Percentiles rank a stretch among this genome's conserved stretches.
These are phyloP conservation scores for Hippotragus niger DNA, from an alignment of 2,113 vertebrate genomes.

Conservation along the genomic window DNA sequence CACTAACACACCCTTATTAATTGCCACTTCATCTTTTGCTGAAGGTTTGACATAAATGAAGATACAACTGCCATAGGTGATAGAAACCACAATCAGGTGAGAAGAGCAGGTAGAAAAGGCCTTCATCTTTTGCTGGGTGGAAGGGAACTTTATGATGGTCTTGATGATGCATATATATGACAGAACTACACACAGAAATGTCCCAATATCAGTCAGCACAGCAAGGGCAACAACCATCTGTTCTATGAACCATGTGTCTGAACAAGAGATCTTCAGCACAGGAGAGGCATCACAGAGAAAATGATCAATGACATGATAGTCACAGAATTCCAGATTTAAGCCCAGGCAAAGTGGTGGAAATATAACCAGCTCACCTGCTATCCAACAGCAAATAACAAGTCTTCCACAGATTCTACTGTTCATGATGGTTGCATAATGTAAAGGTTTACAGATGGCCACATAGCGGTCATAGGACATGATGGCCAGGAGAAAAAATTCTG, in stretches of 20 bases:
- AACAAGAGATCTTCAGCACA: constrained; percentile 49
- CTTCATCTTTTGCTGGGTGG: constrained; percentile 39
- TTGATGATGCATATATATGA: neutral
- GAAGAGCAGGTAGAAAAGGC: constrained; percentile 54
- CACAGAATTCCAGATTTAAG: constrained; percentile 40
- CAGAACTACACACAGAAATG: constrained; percentile 15
- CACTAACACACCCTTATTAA: constrained; percentile 48
- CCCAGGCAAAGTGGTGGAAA: neutral
- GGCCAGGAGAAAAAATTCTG: constrained; percentile 65
- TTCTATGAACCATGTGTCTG: constrained; percentile 32
- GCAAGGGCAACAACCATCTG: constrained; percentile 20
- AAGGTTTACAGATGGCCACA: constrained; percentile 59
- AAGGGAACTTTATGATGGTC: constrained; percentile 12
- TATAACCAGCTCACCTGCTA: constrained; percentile 26
- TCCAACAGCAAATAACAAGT: constrained; percentile 31
- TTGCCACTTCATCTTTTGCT: neutral
- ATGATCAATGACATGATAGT: constrained; percentile 32
- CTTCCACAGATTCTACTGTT: neutral
- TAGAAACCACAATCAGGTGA: constrained; percentile 55
- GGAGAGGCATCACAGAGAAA: constrained; percentile 58
- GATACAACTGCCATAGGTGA: constrained; percentile 55
- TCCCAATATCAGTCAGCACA: neutral
- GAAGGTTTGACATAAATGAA: constrained; percentile 59
- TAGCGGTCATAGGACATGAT: constrained; percentile 69
- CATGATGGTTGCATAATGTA: constrained; percentile 49